These are phyloP conservation scores for Entomyzon cyanotis DNA, from an alignment of 2,113 vertebrate genomes.

Conservation along the genomic window DNA sequence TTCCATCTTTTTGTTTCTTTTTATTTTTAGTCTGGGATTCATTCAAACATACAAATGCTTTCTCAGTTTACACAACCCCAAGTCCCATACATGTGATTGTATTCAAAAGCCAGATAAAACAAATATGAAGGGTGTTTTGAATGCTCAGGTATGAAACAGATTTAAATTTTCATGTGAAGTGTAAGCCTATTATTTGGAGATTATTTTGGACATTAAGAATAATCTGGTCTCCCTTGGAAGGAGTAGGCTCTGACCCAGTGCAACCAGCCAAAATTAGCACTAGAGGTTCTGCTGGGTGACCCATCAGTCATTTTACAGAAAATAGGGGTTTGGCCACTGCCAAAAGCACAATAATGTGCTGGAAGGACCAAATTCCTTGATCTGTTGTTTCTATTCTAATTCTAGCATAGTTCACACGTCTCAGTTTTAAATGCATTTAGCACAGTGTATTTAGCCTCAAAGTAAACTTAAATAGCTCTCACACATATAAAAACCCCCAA, in stretches of 20 bases:
- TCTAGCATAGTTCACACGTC: not conserved
- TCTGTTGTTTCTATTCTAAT: not conserved
- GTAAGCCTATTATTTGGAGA: not conserved
- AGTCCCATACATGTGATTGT: not conserved
- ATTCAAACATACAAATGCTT: fast-evolving
- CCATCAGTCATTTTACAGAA: not conserved
- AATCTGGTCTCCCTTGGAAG: not conserved
- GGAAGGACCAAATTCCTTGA: not conserved
- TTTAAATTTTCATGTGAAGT: not conserved
- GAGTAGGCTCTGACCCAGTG: not conserved
- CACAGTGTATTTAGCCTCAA: not conserved
- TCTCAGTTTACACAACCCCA: not conserved
- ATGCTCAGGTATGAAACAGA: not conserved
- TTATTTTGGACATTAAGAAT: not conserved
- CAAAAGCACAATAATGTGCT: not conserved
- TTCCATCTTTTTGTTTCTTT: not conserved
- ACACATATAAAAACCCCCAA: not conserved
- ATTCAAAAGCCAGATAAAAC: not conserved
- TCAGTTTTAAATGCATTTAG: not conserved
- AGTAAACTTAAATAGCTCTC: not conserved
- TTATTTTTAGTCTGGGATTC: not conserved
- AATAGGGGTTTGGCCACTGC: not conserved
- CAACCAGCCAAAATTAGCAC: not conserved
- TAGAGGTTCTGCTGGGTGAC: not conserved
- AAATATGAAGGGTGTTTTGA: fast-evolving